Base-by-base conservation (phyloP, 2,113 vertebrate species). In the Cariama cristata region DNA sequence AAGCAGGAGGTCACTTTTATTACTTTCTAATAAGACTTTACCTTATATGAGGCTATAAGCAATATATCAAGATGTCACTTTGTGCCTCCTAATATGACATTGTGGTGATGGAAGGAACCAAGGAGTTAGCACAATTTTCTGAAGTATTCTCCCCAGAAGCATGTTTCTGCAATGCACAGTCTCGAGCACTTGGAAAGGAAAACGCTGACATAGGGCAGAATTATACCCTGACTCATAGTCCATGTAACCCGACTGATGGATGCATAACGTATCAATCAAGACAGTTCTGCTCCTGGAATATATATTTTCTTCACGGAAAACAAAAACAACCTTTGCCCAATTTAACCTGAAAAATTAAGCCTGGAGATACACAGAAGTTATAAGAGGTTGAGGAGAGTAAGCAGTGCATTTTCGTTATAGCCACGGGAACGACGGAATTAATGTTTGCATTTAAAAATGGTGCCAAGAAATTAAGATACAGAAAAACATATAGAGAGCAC, bases 21-120 rank as follows among this genome's bases (percentile, higher is more conserved):
- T 97, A 97, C 96, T 97, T 98, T 96, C 89, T 98, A 97, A 97
- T 97, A 96, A 97, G 96, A 94, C 96, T 96, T 97, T 97, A 97
- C 95, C 96, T 97, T 97, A 97, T 98, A 97, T 90, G 91, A 97
- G 95, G 91, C 96, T 97, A 97, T 96, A 97, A 97, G 96, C 96
- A 96, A 96, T 98, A 97, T 97, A 98, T 97, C 97, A 98, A 96
- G 96, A 96, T 97, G 97, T 97, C 97, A 97, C 94, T 97, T 97
- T 97, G 88, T 86, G 88, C 97, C 97, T 97, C 96, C 91, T 97
- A 98, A 98, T 98, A 97, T 98, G 97, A 97, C 97, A 98, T 94
- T 97, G 96, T 88, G 95, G 94, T 96, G 96, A 97, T 97, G 96
- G 96, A 97, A 93, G 96, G 91, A 97, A 96, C 91, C 91, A 96